phyloP scores from a whole-genome alignment of 2,888 invertebrate genomes.

The Gryllus longicercus region DNA sequence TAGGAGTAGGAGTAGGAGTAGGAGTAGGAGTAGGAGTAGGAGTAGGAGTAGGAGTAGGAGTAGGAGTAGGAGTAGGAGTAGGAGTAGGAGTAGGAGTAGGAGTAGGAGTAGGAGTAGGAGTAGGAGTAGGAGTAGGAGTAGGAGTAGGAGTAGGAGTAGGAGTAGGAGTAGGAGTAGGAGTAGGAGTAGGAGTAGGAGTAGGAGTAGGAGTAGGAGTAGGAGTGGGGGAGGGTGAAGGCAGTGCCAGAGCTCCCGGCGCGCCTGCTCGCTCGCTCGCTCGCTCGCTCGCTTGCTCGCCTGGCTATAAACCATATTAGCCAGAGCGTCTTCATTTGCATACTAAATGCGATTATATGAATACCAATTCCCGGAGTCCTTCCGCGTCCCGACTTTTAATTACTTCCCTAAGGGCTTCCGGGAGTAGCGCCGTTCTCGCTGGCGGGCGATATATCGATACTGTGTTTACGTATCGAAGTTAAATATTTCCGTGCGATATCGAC shows the following conservation, averaged over 20 bases:
- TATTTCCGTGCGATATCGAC: neutral
- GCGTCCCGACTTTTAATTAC: conserved; percentile 4
- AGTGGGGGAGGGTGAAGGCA: too few species aligned
- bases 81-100: too few species aligned
- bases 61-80: too few species aligned
- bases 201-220: too few species aligned
- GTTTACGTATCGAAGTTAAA: conserved; percentile 17
- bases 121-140: too few species aligned
- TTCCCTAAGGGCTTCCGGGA: neutral
- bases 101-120: too few species aligned
- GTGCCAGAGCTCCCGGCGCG: neutral
- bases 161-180: too few species aligned
- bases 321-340: conserved; percentile 1
- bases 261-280: neutral
- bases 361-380: neutral
- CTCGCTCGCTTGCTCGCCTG: neutral
- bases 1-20: too few species aligned
- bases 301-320: conserved; percentile 9
- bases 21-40: too few species aligned
- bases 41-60: too few species aligned
- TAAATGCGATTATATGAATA: conserved; percentile 17
- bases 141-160: too few species aligned
- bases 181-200: too few species aligned
- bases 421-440: neutral
- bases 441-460: neutral